These are phyloP conservation scores for Cyphomyrus plagiostoma DNA, from an alignment of 2,113 vertebrate species.

Conservation along the genomic window DNA sequence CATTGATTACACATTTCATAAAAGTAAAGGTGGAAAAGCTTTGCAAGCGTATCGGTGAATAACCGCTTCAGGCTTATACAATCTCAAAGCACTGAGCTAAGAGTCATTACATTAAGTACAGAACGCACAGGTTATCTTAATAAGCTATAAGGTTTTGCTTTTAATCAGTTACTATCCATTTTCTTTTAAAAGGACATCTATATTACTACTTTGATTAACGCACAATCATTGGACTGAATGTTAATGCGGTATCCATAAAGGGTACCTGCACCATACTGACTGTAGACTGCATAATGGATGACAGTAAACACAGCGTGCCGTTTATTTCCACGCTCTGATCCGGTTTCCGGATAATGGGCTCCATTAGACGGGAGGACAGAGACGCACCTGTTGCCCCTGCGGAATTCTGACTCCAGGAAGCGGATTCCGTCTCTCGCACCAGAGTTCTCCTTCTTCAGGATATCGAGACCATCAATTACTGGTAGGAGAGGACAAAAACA, in stretches of 20 bases:
- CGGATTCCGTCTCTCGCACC: constrained; percentile 90
- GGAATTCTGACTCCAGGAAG: constrained; percentile 90
- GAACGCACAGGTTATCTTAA: not conserved
- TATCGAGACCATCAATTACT: constrained; percentile 93
- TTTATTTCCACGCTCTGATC: not conserved
- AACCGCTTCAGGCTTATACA: not conserved
- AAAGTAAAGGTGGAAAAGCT: not conserved
- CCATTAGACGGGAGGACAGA: not conserved
- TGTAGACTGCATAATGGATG: not conserved
- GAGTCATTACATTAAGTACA: not conserved
- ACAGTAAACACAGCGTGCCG: not conserved
- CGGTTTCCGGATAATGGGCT: not conserved
- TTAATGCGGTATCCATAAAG: not conserved
- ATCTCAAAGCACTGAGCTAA: not conserved
- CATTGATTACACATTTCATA: not conserved
- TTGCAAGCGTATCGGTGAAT: not conserved
- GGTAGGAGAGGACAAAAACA: not conserved
- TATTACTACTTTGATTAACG: not conserved
- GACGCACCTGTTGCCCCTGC: constrained; percentile 89
- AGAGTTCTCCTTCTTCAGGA: constrained; percentile 85
- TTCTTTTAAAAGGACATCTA: not conserved
- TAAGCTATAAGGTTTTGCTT: not conserved
- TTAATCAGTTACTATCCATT: not conserved
- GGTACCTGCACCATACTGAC: not conserved
- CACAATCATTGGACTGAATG: not conserved